These are phyloP conservation scores for Troglohyphantes excavatus DNA, from an alignment of 2,888 invertebrate genomes.

Conservation along the genomic window DNA sequence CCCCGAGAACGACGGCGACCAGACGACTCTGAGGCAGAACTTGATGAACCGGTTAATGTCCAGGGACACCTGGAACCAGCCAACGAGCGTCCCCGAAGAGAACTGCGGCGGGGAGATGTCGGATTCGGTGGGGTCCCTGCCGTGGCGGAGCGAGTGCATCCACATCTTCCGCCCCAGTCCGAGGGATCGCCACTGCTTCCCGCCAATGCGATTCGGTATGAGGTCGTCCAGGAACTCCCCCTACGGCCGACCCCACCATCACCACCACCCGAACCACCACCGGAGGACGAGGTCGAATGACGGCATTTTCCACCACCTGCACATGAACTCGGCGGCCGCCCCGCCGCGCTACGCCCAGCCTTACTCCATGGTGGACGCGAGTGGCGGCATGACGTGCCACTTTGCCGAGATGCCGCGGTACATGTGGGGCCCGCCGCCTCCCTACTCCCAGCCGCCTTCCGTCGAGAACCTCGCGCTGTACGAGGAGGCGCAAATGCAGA, in stretches of 20 bases:
- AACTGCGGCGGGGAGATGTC: conserved; percentile 13
- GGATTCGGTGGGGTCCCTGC: conserved; percentile 52
- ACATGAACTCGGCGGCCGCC: conserved; percentile 66
- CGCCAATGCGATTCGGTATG: conserved; percentile 57
- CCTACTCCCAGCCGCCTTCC: conserved; percentile 85
- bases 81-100: conserved; percentile 31
- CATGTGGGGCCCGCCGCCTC: conserved; percentile 94
- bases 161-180: conserved; percentile 72
- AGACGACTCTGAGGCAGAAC: conserved; percentile 21
- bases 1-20: neutral
- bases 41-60: conserved; percentile 73
- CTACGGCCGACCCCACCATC: conserved; percentile 46
- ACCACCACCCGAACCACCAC: conserved; percentile 20
- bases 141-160: conserved; percentile 76
- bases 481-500: conserved; percentile 15
- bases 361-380: conserved; percentile 49
- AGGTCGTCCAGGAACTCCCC: conserved; percentile 59
- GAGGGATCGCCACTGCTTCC: conserved; percentile 46
- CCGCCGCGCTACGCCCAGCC: conserved; percentile 74
- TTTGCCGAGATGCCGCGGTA: conserved; percentile 81
- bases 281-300: conserved; percentile 79
- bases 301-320: conserved; percentile 79
- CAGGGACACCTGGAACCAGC: conserved; percentile 69
- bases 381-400: conserved; percentile 58
- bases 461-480: conserved; percentile 65